Percentiles rank a stretch among this genome's conserved stretches.
Conservation (phyloP, 1,140 invertebrate genomes). For the Lamellibrachia luymesi region DNA sequence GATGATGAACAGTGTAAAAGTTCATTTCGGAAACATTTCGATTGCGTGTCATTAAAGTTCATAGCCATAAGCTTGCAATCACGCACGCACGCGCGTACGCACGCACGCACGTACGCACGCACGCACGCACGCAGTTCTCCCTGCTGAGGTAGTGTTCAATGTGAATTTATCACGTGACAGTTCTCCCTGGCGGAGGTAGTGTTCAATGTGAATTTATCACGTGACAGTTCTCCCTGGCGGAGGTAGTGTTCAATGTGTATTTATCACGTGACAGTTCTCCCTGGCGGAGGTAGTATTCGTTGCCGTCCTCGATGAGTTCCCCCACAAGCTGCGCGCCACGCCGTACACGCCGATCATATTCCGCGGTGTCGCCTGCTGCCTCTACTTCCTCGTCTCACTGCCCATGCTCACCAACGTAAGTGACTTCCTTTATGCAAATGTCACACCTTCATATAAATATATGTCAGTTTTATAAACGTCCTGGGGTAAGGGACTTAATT, state of each 20-base stretch:
- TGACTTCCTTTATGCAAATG: background rate
- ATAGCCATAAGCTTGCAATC: too few relatives aligned
- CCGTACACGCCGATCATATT: constrained; percentile 15
- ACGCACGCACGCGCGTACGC: background rate
- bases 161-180: background rate
- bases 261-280: constrained; percentile 21
- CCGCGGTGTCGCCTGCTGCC: constrained; percentile 14
- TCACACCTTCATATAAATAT: background rate
- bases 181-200: constrained; percentile 23
- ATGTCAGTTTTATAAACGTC: background rate
- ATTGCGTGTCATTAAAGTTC: background rate
- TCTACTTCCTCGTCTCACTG: constrained; percentile 29
- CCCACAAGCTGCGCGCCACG: constrained; percentile 5
- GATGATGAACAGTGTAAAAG: too few relatives aligned
- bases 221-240: constrained; percentile 24
- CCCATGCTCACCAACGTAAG: constrained; percentile 32
- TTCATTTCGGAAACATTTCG: background rate
- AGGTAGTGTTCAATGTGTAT: constrained; percentile 9
- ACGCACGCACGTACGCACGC: background rate
- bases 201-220: constrained; percentile 5
- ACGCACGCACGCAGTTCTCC: background rate
- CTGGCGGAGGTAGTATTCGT: constrained; percentile 24
- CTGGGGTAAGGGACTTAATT: too few relatives aligned
- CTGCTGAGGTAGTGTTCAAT: background rate
- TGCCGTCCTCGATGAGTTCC: constrained; percentile 26